Percentiles rank a stretch among this genome's conserved stretches.
These are phyloP conservation scores for Hypena proboscidalis DNA, from an alignment of 2,888 invertebrate species.

Conservation along the genomic window DNA sequence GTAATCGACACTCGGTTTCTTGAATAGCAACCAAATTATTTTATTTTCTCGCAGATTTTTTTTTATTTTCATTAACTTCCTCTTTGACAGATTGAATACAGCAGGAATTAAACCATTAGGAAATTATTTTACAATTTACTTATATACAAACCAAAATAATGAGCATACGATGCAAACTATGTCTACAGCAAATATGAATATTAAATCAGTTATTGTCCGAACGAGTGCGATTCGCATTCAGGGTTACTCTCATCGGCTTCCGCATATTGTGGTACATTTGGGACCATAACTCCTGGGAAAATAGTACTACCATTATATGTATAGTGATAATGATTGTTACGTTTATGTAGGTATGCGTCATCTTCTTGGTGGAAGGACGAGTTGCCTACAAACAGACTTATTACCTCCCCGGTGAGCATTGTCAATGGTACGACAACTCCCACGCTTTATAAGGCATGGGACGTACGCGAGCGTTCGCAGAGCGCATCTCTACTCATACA, in stretches of 20 bases:
- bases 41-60: too few relatives aligned
- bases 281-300: conserved; percentile 47
- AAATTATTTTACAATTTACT: background rate
- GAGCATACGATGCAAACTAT: conserved; percentile 5
- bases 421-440: conserved; percentile 81
- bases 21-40: too few relatives aligned
- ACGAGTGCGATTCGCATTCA: conserved; percentile 36
- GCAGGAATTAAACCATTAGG: too few relatives aligned
- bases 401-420: conserved; percentile 80
- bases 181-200: conserved; percentile 32
- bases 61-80: too few relatives aligned
- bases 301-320: conserved; percentile 53
- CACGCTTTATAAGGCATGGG: conserved; percentile 82
- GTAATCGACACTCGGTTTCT: too few relatives aligned
- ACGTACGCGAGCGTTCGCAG: conserved; percentile 70
- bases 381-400: conserved; percentile 80
- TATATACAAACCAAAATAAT: conserved; percentile 3
- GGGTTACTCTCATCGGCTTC: conserved; percentile 37
- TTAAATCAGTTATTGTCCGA: conserved; percentile 31
- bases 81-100: too few relatives aligned
- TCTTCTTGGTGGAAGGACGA: conserved; percentile 76
- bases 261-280: conserved; percentile 42
- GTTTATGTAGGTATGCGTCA: conserved; percentile 70
- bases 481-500: conserved; percentile 74
- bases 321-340: conserved; percentile 68